These are phyloP conservation scores for Dinocampus coccinellae DNA, from an alignment of 2,888 invertebrate genomes.

Conservation along the genomic window DNA sequence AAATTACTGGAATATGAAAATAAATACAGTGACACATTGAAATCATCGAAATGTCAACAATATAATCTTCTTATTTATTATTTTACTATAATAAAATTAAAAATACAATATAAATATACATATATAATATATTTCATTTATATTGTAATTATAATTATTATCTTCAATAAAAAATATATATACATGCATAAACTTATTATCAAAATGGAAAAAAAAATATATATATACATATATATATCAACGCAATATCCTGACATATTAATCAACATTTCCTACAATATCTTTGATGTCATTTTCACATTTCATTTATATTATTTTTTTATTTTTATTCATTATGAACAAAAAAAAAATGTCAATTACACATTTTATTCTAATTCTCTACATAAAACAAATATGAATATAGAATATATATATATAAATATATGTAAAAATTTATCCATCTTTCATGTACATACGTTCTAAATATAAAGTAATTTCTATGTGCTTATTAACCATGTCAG, in stretches of 20 bases:
- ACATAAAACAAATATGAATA: not conserved
- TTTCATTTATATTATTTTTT: too few relatives aligned
- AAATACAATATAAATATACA: too few relatives aligned
- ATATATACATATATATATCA: slow-evolving; percentile 11
- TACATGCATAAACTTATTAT: too few relatives aligned
- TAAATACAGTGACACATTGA: not conserved
- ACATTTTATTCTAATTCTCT: not conserved
- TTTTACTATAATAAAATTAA: too few relatives aligned
- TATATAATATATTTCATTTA: too few relatives aligned
- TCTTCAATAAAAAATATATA: too few relatives aligned
- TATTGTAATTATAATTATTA: too few relatives aligned
- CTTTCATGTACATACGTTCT: not conserved
- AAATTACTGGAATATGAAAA: not conserved
- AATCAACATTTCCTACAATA: slow-evolving; percentile 18
- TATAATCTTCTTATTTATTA: not conserved
- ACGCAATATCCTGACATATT: slow-evolving; percentile 1
- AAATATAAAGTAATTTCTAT: slow-evolving; percentile 3
- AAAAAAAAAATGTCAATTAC: slow-evolving; percentile 19
- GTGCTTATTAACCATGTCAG: slow-evolving; percentile 8
- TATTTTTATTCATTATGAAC: too few relatives aligned
- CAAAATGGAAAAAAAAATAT: too few relatives aligned
- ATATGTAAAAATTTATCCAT: too few relatives aligned
- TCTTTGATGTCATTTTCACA: slow-evolving; percentile 8
- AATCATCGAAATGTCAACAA: not conserved
- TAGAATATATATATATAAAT: too few relatives aligned